A percentile compares a stretch with the other conserved stretches of the same genome.
These are phyloP conservation scores for Lingula anatina DNA, from an alignment of 2,888 invertebrate species.

Conservation along the genomic window DNA sequence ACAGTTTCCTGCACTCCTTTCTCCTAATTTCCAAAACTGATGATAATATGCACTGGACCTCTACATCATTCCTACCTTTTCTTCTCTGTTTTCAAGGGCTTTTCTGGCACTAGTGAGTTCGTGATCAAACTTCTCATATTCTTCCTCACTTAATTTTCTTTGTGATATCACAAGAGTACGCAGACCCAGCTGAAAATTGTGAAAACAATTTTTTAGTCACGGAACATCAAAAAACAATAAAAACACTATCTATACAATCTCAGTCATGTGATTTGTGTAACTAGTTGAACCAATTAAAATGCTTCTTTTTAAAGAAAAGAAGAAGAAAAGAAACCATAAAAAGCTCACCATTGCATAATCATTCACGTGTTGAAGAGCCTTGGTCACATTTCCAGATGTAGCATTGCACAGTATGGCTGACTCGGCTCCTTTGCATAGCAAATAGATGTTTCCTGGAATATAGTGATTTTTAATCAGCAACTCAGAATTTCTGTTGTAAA, in stretches of 20 bases:
- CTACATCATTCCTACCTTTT: conserved; percentile 36
- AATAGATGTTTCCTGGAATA: conserved; percentile 60
- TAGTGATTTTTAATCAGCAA: not conserved
- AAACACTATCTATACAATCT: not conserved
- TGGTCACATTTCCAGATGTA: conserved; percentile 45
- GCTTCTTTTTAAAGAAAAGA: too few species aligned
- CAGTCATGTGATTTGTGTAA: not conserved
- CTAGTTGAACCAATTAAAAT: too few species aligned
- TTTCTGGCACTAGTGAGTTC: conserved; percentile 54
- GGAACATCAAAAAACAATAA: not conserved
- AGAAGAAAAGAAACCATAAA: conserved; percentile 1
- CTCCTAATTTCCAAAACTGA: too few species aligned
- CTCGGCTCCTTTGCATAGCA: conserved; percentile 80
- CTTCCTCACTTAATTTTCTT: conserved; percentile 52
- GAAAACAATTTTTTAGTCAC: conserved; percentile 2
- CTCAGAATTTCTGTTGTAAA: not conserved
- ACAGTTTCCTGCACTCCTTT: too few species aligned
- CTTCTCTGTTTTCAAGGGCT: conserved; percentile 52
- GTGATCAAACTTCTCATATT: conserved; percentile 59
- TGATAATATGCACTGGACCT: too few species aligned
- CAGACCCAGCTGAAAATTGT: conserved; percentile 59
- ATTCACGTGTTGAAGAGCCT: conserved; percentile 53
- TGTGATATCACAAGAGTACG: conserved; percentile 78
- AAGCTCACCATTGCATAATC: conserved; percentile 58
- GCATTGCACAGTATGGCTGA: conserved; percentile 68